Base-by-base conservation (phyloP, 2,113 vertebrate genomes). In the Bos taurus region DNA sequence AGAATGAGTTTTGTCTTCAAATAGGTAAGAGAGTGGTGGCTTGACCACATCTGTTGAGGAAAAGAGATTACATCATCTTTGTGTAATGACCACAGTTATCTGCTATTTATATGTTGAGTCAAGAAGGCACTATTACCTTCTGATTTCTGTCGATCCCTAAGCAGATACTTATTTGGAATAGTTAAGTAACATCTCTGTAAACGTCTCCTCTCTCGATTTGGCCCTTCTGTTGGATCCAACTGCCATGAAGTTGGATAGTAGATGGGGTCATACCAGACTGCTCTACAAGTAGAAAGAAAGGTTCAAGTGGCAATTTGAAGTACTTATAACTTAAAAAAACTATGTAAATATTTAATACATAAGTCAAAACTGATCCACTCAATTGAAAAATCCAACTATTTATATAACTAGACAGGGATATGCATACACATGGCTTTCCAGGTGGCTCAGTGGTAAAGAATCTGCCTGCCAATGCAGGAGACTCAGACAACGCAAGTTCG, bases 111-210 rank as follows among this genome's bases (percentile, higher is more conserved):
- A 88, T 56, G 7, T 10, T 9, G 88, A 4, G 11, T 2, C 19
- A 95, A 83, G 36, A 94, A 81, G 9, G 40, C 46, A 64, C 36
- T 23, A 28, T 98, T 98, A 99, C 99, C 99, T 98, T 99, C 99
- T 54, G 99, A 97, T 95, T 99, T 99, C 62, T 99, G 99, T 80
- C 99, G 99, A 95, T 99, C 99, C 97, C 99, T 99, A 6, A 99
- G 99, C 93, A 99, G 99, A 74, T 99, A 99, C 98, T 99, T 99
- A 98, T 99, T 99, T 82, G 99, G 99, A 98, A 99, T 99, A 89
- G 99, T 99, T 94, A 99, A 99, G 98, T 99, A 99, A 98, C 99
- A 99, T 88, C 99, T 99, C 98, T 99, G 99, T 56, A 99, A 98
- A 36, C 99, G 99, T 11, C 99, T 99, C 5, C 99, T 99, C 97